Evolutionary conservation across 2,113 vertebrate genomes (phyloP), one percentile per base, ranked within the genome.

Genomic region (Pelusios castaneus): DNA sequence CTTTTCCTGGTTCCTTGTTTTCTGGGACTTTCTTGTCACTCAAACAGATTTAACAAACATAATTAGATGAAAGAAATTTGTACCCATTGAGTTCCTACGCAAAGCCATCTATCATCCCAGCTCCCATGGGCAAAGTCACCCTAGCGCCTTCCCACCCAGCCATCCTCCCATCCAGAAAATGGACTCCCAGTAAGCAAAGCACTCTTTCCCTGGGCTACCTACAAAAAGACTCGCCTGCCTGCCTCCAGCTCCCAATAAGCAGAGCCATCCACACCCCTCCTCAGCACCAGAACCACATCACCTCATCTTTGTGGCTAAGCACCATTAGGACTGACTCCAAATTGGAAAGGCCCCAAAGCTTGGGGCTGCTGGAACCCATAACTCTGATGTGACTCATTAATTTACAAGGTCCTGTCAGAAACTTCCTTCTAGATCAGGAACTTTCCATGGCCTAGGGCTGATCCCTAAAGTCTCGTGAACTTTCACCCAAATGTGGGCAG

Each of bases 51-150:
- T 83, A 91, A 91, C 95, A 88, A 85, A 93, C 84, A 80, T 94
- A 96, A 97, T 97, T 94, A 97, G 96, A 95, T 95, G 93, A 89
- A 95, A 95, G 95, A 98, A 98, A 98, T 98, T 98, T 98, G 98
- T 98, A 95, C 96, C 80, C 98, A 95, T 95, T 96, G 97, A 97
- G 96, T 95, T 80, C 98, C 97, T 97, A 14, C 98, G 96, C 97
- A 94, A 89, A 92, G 97, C 97, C 98, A 98, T 98, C 96, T 96
- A 98, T 98, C 98, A 97, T 92, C 85, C 21, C 58, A 45, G 55
- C 31, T 49, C 25, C 63, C 75, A 38, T 73, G 73, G 49, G 63
- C 43, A 21, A 10, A n/a, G 41, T 45, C 31, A 31, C 16, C 8
- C 55, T 10, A 34, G 9, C 47, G 31, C 73, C 73, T 63, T 27